A percentile compares a stretch with the other conserved stretches of the same genome.
These are phyloP conservation scores for Ctenosaura bakeri DNA, from an alignment of 2,797 vertebrate genomes.

Conservation along the genomic window DNA sequence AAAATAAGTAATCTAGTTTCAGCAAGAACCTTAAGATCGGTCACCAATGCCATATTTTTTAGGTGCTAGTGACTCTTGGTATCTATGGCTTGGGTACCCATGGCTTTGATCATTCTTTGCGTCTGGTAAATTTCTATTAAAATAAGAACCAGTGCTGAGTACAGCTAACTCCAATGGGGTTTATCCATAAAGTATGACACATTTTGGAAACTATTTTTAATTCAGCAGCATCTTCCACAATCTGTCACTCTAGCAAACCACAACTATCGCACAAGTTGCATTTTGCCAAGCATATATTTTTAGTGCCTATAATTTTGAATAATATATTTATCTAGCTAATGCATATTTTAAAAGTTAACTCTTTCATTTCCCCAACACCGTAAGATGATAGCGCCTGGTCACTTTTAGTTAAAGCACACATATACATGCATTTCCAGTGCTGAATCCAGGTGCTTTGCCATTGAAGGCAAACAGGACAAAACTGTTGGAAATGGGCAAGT, in stretches of 20 bases:
- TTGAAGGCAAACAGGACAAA: neutral
- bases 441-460: neutral
- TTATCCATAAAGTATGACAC: conserved; percentile 43
- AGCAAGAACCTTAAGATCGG: neutral
- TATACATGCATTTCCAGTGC: too few relatives aligned
- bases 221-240: neutral
- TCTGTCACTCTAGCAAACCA: neutral
- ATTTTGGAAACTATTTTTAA: conserved; percentile 3
- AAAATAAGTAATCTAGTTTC: neutral
- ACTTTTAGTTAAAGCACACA: neutral
- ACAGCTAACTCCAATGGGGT: neutral
- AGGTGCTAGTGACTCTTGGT: neutral
- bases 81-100: neutral
- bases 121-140: neutral
- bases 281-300: neutral
- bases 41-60: neutral
- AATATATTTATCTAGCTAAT: neutral
- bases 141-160: neutral
- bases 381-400: neutral
- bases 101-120: neutral
- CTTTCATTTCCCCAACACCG: neutral
- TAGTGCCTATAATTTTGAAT: neutral
- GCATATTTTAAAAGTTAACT: neutral
- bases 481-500: neutral
- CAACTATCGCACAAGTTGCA: neutral